Conservation (phyloP, 2,113 vertebrate species). For the Henicopernis longicauda region DNA sequence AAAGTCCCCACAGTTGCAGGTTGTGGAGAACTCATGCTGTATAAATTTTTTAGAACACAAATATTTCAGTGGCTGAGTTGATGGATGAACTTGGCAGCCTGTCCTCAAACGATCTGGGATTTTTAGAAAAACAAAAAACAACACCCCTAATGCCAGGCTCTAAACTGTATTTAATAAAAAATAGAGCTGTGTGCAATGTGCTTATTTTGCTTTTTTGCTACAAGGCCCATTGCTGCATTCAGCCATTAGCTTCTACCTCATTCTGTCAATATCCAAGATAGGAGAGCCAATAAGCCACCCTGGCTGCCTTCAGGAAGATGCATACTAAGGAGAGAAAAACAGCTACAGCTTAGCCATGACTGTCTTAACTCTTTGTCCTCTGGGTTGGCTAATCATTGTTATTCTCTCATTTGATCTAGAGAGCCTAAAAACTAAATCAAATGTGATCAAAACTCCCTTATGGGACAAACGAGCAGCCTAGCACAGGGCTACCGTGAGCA, state of each 20-base stretch:
- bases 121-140: conserved; percentile 55
- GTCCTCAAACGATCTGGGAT: conserved; percentile 50
- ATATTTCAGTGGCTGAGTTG: conserved; percentile 57
- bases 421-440: background rate
- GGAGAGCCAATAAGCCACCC: background rate
- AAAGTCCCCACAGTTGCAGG: conserved; percentile 25
- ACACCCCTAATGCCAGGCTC: conserved; percentile 42
- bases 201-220: conserved; percentile 45
- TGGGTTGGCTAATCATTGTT: background rate
- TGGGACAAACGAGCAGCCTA: background rate
- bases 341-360: background rate
- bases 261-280: conserved; percentile 20
- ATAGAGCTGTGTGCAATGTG: conserved; percentile 40
- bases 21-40: conserved; percentile 18
- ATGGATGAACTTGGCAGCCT: conserved; percentile 62
- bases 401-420: background rate
- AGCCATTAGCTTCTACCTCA: conserved; percentile 39
- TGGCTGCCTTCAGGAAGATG: background rate
- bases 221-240: background rate
- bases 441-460: background rate
- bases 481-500: background rate
- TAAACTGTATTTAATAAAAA: conserved; percentile 57
- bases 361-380: background rate
- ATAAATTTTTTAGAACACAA: conserved; percentile 51
- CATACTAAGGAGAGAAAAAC: background rate